Evolutionary conservation across 92 coral and sea anemone genomes (phyloP).

Genomic region (Nematostella vectensis): DNA sequence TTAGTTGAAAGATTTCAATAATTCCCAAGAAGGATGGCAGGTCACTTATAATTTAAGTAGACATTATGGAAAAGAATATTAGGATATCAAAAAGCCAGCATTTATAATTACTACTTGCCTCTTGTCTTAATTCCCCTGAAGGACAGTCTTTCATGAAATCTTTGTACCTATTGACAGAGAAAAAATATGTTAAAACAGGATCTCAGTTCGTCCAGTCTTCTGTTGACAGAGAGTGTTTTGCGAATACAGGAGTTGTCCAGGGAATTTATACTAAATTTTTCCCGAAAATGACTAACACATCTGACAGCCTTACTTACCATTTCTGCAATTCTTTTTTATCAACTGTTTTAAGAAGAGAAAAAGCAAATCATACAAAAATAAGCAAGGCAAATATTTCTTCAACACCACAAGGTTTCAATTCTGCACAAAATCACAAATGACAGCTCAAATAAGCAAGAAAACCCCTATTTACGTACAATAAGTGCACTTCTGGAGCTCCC

Average conservation of each 20-base stretch:
- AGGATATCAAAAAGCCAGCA: not conserved
- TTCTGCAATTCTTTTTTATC: conserved; percentile 96
- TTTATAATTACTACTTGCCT: conserved; percentile 35
- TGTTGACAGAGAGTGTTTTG: conserved; percentile 10
- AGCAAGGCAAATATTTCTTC: conserved; percentile 33
- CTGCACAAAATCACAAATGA: conserved; percentile 18
- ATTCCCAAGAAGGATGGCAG: no score
- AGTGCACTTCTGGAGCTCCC: conserved; percentile 88
- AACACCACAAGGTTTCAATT: not conserved
- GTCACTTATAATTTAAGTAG: no score
- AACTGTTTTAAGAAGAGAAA: conserved; percentile 49
- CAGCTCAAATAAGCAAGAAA: conserved; percentile 15
- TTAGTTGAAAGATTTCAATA: no score
- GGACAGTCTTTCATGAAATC: conserved; percentile 99
- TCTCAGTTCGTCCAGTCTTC: not conserved
- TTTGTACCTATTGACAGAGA: conserved; percentile 61
- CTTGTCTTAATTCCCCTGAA: conserved; percentile 93
- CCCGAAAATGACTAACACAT: conserved; percentile 3
- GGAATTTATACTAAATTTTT: not conserved
- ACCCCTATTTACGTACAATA: conserved; percentile 70
- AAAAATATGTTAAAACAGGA: not conserved
- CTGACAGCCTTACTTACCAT: conserved; percentile 59
- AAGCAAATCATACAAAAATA: conserved; percentile 2
- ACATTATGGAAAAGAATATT: no score
- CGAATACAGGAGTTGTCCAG: not conserved